A percentile compares a stretch with the other conserved stretches of the same genome.
Evolutionary conservation across 2,113 vertebrate species (phyloP).

Genomic region (Sterna hirundo): DNA sequence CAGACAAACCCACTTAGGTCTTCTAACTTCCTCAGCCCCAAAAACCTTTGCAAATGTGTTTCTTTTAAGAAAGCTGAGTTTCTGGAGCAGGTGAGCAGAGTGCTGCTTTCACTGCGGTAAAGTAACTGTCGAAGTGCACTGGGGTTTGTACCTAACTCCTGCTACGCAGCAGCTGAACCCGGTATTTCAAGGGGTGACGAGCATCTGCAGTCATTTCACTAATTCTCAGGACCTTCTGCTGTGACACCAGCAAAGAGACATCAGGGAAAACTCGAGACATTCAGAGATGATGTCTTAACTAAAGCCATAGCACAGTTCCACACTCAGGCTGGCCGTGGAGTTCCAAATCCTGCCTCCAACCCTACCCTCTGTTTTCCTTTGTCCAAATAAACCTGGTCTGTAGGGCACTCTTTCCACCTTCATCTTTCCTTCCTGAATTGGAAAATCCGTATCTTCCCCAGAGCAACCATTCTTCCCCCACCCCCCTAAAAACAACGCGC

Average conservation of each 20-base stretch:
- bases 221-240: background rate
- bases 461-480: background rate
- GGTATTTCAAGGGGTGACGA: background rate
- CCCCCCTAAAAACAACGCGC: background rate
- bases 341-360: background rate
- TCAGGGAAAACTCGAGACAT: background rate
- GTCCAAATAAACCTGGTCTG: background rate
- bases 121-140: rapidly evolving
- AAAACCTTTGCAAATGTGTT: background rate
- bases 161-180: too few species aligned
- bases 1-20: background rate
- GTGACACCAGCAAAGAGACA: background rate
- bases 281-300: background rate
- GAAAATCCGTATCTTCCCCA: background rate
- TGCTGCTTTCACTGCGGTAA: rapidly evolving
- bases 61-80: background rate
- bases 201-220: background rate
- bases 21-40: background rate
- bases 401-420: background rate
- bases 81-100: background rate
- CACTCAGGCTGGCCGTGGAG: background rate
- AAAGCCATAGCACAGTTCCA: background rate
- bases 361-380: background rate
- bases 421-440: background rate
- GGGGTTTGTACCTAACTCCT: background rate